These are phyloP conservation scores for Anthopleura sola DNA, from an alignment of 64 coral and sea anemone genomes.

Conservation along the genomic window DNA sequence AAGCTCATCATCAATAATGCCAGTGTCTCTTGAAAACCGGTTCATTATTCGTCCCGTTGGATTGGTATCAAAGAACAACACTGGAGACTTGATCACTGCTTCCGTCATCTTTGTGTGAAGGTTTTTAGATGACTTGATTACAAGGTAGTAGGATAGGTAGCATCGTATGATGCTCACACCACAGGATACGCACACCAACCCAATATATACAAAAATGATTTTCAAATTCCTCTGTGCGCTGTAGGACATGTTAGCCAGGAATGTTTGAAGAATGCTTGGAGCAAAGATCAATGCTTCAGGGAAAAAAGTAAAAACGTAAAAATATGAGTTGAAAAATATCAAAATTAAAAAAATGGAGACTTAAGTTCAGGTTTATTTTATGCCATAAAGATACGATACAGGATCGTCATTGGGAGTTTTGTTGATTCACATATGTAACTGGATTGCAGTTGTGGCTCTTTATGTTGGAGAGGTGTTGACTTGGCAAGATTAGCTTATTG, in stretches of 20 bases:
- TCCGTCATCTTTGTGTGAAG: constrained; percentile 58
- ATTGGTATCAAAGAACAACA: constrained; percentile 56
- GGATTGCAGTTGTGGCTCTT: too few relatives aligned
- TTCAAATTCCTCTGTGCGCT: background rate
- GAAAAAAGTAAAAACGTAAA: background rate
- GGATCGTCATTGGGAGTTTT: too few relatives aligned
- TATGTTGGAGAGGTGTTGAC: too few relatives aligned
- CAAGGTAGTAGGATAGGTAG: constrained; percentile 13
- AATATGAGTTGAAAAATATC: background rate
- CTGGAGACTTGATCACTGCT: constrained; percentile 30
- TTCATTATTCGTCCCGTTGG: constrained; percentile 66
- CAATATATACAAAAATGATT: constrained; percentile 12
- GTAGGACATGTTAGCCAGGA: constrained; percentile 18
- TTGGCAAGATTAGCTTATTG: too few relatives aligned
- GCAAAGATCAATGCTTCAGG: constrained; percentile 1
- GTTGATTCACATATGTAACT: too few relatives aligned
- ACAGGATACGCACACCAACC: constrained; percentile 22
- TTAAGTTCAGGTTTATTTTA: too few relatives aligned
- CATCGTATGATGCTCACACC: background rate
- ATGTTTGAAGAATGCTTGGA: constrained; percentile 27
- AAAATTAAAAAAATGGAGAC: too few relatives aligned
- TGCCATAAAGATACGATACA: too few relatives aligned
- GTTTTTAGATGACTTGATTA: constrained; percentile 34
- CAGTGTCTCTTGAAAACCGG: constrained; percentile 63
- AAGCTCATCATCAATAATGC: constrained; percentile 27